These are phyloP conservation scores for Misgurnus mizolepis DNA, from an alignment of 2,113 vertebrate genomes.

Conservation along the genomic window DNA sequence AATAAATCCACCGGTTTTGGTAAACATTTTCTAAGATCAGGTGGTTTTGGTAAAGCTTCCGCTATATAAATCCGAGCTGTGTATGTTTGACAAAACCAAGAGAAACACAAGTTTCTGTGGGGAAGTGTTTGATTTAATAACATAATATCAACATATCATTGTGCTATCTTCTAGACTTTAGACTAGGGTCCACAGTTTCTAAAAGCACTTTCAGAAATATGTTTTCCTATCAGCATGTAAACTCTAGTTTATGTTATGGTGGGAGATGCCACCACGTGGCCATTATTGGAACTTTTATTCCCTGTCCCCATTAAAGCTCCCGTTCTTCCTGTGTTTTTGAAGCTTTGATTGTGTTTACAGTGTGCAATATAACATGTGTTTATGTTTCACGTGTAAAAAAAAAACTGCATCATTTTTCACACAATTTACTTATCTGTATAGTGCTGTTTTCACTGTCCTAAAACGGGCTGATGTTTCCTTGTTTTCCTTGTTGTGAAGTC, in stretches of 20 bases:
- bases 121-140: not conserved
- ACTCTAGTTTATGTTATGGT: conserved; percentile 38
- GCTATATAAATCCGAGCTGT: not conserved
- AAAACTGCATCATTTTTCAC: too few species aligned
- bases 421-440: too few species aligned
- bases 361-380: too few species aligned
- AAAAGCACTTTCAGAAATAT: not conserved
- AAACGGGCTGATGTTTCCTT: too few species aligned
- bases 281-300: not conserved
- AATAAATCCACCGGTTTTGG: conserved; percentile 61
- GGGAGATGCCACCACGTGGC: conserved; percentile 59
- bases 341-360: too few species aligned
- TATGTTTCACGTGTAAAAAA: too few species aligned
- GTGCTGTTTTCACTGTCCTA: too few species aligned
- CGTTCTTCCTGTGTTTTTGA: too few species aligned
- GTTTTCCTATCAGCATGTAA: not conserved
- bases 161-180: not conserved
- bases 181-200: not conserved
- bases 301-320: not conserved
- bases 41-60: conserved; percentile 44
- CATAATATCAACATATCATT: not conserved
- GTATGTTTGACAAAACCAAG: conserved; percentile 36
- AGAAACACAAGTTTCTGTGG: not conserved
- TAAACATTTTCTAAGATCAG: conserved; percentile 66
- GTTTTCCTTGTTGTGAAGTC: too few species aligned